Evolutionary conservation across 1,140 invertebrate species (phyloP).

Genomic region (Euura saliciscinereae): DNA sequence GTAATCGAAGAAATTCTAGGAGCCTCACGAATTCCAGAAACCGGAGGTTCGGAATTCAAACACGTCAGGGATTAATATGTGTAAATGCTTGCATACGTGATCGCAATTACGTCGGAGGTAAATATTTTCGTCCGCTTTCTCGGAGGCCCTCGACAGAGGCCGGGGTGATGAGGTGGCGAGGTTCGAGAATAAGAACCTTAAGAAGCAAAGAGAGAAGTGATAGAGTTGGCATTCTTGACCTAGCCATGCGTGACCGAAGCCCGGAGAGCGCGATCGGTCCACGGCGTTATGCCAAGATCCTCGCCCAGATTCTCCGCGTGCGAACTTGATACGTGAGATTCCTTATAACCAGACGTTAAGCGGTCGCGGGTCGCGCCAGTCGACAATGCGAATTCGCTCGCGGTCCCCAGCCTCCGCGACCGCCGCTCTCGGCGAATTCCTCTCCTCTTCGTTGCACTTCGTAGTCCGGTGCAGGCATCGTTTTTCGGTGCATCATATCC

Average conservation of each 20-base stretch:
- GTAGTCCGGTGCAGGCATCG: neutral
- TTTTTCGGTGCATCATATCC: neutral
- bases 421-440: neutral
- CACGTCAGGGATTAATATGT: neutral
- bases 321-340: neutral
- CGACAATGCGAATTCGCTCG: neutral
- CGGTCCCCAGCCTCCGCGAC: neutral
- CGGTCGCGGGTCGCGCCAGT: neutral
- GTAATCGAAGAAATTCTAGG: neutral
- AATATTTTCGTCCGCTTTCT: neutral
- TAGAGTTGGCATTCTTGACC: constrained; percentile 5
- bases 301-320: neutral
- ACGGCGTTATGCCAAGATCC: neutral
- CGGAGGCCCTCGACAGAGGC: neutral
- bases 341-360: neutral
- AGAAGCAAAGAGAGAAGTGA: neutral
- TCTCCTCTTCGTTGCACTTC: neutral
- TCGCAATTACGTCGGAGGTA: neutral
- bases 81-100: neutral
- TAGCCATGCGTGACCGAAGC: constrained; percentile 1
- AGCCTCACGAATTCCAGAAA: neutral
- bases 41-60: neutral
- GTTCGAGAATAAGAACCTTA: no score
- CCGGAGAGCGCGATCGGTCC: neutral
- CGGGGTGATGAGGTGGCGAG: neutral